A percentile compares a stretch with the other conserved stretches of the same genome.
These are phyloP conservation scores for Synaphobranchus kaupii DNA, from an alignment of 2,797 vertebrate species.

Conservation along the genomic window DNA sequence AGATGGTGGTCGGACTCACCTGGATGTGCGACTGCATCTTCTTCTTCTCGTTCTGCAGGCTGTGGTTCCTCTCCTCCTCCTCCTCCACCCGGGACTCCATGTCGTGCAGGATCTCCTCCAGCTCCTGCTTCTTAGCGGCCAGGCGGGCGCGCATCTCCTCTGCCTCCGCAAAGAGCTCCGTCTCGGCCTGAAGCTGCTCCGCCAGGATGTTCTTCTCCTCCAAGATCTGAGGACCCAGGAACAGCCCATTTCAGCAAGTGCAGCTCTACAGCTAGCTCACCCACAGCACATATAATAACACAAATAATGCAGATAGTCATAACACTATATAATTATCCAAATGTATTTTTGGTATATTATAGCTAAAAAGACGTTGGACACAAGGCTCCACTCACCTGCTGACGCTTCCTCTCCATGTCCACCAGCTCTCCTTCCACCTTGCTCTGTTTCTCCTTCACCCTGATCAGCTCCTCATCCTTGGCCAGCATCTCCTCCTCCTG, in stretches of 20 bases:
- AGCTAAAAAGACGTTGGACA: too few relatives aligned
- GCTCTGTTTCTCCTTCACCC: constrained; percentile 92
- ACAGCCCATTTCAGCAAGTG: neutral
- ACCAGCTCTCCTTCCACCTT: constrained; percentile 93
- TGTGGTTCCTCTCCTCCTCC: constrained; percentile 93
- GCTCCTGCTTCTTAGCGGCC: constrained; percentile 91
- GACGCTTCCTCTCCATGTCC: constrained; percentile 95
- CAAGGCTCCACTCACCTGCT: constrained; percentile 78
- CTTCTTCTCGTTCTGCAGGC: constrained; percentile 92
- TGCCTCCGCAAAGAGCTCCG: constrained; percentile 92
- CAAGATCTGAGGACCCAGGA: constrained; percentile 69
- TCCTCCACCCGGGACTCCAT: constrained; percentile 94
- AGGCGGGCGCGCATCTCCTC: constrained; percentile 96
- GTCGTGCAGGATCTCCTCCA: constrained; percentile 96
- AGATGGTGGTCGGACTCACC: constrained; percentile 62
- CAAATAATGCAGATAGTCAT: neutral
- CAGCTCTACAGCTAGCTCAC: too few relatives aligned
- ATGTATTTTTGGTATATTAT: too few relatives aligned
- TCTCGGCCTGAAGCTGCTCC: constrained; percentile 94
- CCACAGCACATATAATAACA: too few relatives aligned
- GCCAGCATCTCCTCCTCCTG: constrained; percentile 96
- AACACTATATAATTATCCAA: neutral
- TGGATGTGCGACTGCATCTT: constrained; percentile 96
- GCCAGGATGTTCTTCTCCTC: constrained; percentile 97
- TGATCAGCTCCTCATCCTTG: constrained; percentile 93